Evolutionary conservation across 2,113 vertebrate species (phyloP).

Genomic region (Siphamia tubifer): DNA sequence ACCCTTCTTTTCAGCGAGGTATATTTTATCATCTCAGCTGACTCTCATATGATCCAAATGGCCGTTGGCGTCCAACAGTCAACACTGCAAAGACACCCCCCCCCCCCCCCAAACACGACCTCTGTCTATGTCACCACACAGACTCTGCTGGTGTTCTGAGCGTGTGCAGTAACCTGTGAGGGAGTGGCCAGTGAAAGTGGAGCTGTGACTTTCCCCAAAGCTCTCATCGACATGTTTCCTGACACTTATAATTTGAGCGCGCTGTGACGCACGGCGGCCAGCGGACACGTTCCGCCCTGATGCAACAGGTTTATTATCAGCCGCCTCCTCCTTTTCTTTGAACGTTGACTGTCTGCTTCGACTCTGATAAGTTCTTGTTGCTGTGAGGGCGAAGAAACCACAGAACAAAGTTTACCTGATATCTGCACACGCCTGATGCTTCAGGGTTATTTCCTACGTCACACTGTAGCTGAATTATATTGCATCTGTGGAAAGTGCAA

Average conservation of each 20-base stretch:
- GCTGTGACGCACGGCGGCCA: constrained; percentile 23
- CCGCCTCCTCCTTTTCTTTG: constrained; percentile 1
- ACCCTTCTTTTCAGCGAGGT: not conserved
- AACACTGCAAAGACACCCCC: not conserved
- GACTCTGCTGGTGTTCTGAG: not conserved
- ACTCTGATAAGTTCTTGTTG: no score
- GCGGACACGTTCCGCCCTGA: constrained; percentile 13
- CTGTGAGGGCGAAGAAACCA: not conserved
- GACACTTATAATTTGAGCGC: constrained; percentile 44
- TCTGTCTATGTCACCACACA: not conserved
- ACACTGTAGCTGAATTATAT: no score
- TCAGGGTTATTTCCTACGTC: not conserved
- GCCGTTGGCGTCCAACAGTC: not conserved
- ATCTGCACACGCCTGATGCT: not conserved
- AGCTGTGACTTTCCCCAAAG: constrained; percentile 32
- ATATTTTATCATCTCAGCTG: constrained; percentile 20
- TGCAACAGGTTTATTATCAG: constrained; percentile 5
- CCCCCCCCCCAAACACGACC: not conserved
- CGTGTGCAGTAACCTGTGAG: no score
- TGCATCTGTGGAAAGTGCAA: no score
- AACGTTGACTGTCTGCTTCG: no score
- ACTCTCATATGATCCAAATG: constrained; percentile 47
- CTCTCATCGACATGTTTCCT: constrained; percentile 45
- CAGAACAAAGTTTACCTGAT: not conserved
- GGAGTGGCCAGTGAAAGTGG: constrained; percentile 8